phyloP scores from a whole-genome alignment of 2,888 invertebrate genomes.

The Cosmorhoe ocellata region DNA sequence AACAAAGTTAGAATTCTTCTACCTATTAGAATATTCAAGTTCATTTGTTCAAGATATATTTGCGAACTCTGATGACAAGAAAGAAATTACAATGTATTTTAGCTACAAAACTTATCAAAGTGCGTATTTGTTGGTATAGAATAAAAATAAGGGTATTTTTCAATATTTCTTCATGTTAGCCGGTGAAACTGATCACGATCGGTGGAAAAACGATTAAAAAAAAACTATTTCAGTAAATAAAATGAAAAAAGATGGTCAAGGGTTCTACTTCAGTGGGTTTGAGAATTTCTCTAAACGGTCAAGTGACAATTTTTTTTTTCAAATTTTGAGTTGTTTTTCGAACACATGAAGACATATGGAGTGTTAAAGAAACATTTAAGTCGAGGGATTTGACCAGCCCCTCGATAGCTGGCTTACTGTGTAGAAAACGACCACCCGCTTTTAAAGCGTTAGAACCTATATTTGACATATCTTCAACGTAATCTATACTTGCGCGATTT shows the following conservation, averaged over 20 bases:
- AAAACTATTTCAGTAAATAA: too few relatives aligned
- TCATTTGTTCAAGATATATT: too few relatives aligned
- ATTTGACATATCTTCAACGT: neutral
- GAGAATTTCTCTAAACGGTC: constrained; percentile 75
- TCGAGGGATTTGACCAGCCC: constrained; percentile 60
- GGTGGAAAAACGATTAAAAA: too few relatives aligned
- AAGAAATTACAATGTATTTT: too few relatives aligned
- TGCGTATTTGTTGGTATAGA: too few relatives aligned
- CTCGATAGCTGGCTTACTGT: constrained; percentile 63
- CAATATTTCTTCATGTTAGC: too few relatives aligned
- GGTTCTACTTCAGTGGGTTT: constrained; percentile 72
- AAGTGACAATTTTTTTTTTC: constrained; percentile 66
- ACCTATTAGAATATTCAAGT: too few relatives aligned
- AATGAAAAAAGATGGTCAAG: constrained; percentile 56
- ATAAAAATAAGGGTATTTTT: too few relatives aligned
- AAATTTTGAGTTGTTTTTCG: constrained; percentile 48
- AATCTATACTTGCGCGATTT: constrained; percentile 55
- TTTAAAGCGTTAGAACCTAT: neutral
- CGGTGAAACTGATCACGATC: too few relatives aligned
- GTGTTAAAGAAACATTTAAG: constrained; percentile 51
- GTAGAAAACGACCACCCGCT: constrained; percentile 68
- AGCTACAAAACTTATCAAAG: too few relatives aligned
- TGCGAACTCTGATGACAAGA: too few relatives aligned
- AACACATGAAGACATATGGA: constrained; percentile 61
- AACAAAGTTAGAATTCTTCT: too few relatives aligned